These are phyloP conservation scores for Prinia subflava DNA, from an alignment of 2,113 vertebrate species.

Conservation along the genomic window DNA sequence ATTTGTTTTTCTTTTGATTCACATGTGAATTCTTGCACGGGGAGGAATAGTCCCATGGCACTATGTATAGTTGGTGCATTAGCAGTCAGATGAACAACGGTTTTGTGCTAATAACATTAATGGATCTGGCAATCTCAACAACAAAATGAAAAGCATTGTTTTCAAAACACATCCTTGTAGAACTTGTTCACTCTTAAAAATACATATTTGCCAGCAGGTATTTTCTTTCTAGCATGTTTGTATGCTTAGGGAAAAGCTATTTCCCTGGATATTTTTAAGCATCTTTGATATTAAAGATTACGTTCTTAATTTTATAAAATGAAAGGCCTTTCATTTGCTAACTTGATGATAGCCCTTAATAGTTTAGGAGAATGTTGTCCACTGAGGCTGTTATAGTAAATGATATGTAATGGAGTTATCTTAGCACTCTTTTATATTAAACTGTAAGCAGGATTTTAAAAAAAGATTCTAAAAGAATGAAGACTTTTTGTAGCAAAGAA, in stretches of 20 bases:
- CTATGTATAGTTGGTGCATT: background rate
- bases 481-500: background rate
- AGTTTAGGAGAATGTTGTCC: background rate
- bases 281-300: background rate
- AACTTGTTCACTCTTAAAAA: background rate
- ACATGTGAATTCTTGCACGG: background rate
- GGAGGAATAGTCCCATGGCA: rapidly evolving
- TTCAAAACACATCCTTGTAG: background rate
- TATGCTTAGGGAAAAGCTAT: background rate
- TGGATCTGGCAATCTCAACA: background rate
- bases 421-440: background rate
- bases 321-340: background rate
- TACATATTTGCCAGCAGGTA: background rate
- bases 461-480: background rate
- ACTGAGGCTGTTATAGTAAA: background rate
- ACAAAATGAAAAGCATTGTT: background rate
- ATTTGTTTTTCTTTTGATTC: background rate
- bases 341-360: background rate
- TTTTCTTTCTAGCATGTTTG: background rate
- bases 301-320: background rate
- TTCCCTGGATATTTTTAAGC: background rate
- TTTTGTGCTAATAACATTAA: background rate
- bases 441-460: background rate
- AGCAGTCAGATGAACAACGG: background rate
- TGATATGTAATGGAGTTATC: background rate